These are phyloP conservation scores for Corythaixoides concolor DNA, from an alignment of 2,113 vertebrate species.

Conservation along the genomic window DNA sequence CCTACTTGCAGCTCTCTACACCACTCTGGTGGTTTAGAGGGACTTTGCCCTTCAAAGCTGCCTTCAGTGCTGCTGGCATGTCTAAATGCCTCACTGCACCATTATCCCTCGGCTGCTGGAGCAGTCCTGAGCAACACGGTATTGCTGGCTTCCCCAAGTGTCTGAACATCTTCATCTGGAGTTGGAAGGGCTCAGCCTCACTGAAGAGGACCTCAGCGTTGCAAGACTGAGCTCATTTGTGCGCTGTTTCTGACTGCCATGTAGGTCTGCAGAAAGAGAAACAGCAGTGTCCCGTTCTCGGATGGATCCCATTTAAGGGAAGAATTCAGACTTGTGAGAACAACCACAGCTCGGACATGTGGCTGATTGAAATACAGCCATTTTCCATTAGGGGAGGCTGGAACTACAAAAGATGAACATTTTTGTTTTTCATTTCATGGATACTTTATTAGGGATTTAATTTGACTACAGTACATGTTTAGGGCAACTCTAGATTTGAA, in stretches of 20 bases:
- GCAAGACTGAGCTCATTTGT: neutral
- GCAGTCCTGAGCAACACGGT: neutral
- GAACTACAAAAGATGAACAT: conserved; percentile 44
- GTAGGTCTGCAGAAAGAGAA: conserved; percentile 40
- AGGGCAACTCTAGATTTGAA: conserved; percentile 31
- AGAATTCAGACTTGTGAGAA: conserved; percentile 27
- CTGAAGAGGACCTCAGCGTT: neutral
- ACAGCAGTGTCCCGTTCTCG: neutral
- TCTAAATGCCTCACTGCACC: neutral
- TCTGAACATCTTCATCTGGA: neutral
- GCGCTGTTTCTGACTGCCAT: neutral
- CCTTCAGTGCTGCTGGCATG: neutral
- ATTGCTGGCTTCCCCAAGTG: neutral
- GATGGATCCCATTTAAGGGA: conserved; percentile 41
- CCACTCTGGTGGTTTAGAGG: conserved; percentile 46
- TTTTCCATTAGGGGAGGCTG: conserved; percentile 42
- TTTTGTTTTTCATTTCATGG: conserved; percentile 61
- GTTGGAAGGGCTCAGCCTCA: neutral
- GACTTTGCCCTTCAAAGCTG: neutral
- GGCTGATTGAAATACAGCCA: conserved; percentile 31
- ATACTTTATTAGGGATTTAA: conserved; percentile 57
- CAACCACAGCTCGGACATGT: neutral
- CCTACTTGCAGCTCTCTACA: conserved; percentile 51
- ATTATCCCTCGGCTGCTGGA: neutral
- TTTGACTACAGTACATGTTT: conserved; percentile 34